These are phyloP conservation scores for Lysiphlebus fabarum DNA, from an alignment of 1,140 invertebrate species.

Conservation along the genomic window DNA sequence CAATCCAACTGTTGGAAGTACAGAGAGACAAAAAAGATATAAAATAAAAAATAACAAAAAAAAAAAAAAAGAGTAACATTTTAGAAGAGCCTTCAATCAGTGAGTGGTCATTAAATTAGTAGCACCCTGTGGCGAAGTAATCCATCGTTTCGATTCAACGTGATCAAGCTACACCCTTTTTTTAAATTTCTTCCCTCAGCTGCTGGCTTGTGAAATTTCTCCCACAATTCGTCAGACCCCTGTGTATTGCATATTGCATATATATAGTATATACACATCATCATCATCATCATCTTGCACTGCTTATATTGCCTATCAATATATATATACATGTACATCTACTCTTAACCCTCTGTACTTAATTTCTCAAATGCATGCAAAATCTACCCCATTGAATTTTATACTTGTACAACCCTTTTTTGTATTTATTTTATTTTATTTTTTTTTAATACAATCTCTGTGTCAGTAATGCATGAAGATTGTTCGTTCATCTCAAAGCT, in stretches of 20 bases:
- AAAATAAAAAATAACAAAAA: too few species aligned
- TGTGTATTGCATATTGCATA: not conserved
- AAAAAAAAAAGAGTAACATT: too few species aligned
- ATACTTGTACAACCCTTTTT: not conserved
- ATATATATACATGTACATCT: conserved; percentile 9
- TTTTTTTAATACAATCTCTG: too few species aligned
- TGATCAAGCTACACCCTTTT: conserved; percentile 15
- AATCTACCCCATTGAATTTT: conserved; percentile 13
- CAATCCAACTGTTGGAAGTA: too few species aligned
- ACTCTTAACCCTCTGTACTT: conserved; percentile 8
- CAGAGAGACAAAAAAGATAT: too few species aligned
- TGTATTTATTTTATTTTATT: not conserved
- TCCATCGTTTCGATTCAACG: conserved; percentile 10
- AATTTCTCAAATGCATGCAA: conserved; percentile 15
- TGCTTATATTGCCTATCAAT: conserved; percentile 9
- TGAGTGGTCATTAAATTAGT: conserved; percentile 26
- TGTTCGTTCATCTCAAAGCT: too few species aligned
- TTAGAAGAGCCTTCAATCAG: not conserved
- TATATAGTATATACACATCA: not conserved
- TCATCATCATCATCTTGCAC: too few species aligned
- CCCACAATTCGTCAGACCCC: not conserved
- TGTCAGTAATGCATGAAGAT: too few species aligned
- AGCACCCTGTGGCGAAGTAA: conserved; percentile 20
- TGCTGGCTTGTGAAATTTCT: not conserved
- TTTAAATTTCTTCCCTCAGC: not conserved